Evolutionary conservation across 1,140 invertebrate species (phyloP).

Genomic region (Brachionus rotundiformis): DNA sequence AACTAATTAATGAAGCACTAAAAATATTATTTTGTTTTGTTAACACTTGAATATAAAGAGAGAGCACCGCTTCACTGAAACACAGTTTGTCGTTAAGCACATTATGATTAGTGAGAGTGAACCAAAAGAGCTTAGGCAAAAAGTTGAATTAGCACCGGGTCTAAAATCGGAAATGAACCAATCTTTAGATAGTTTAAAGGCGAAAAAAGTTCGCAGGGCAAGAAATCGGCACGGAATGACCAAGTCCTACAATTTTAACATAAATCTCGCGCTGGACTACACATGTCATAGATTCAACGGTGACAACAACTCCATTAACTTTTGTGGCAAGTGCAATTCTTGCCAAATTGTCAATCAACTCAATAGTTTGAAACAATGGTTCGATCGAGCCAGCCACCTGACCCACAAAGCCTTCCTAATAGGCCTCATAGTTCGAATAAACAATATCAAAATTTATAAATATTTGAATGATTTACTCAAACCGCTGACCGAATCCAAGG

Average conservation of each 20-base stretch:
- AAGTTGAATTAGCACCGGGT: neutral
- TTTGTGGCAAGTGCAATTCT: slow-evolving; percentile 49
- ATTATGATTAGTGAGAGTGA: slow-evolving; percentile 21
- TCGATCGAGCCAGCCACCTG: slow-evolving; percentile 43
- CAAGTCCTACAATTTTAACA: slow-evolving; percentile 23
- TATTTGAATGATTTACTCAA: slow-evolving; percentile 40
- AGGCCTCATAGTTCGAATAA: slow-evolving; percentile 23
- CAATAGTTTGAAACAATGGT: slow-evolving; percentile 41
- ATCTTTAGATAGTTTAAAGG: slow-evolving; percentile 21
- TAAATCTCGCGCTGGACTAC: slow-evolving; percentile 20
- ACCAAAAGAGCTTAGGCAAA: neutral
- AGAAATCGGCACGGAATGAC: slow-evolving; percentile 25
- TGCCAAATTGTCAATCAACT: slow-evolving; percentile 43
- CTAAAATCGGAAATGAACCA: slow-evolving; percentile 4
- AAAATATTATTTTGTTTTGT: slow-evolving; percentile 29
- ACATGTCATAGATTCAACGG: slow-evolving; percentile 42
- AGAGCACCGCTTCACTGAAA: neutral
- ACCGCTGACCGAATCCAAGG: slow-evolving; percentile 37
- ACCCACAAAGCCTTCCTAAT: slow-evolving; percentile 17
- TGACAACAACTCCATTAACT: neutral
- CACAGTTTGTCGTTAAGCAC: slow-evolving; percentile 6
- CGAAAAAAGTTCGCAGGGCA: neutral
- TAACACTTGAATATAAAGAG: slow-evolving; percentile 10
- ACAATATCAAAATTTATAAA: slow-evolving; percentile 35
- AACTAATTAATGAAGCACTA: slow-evolving; percentile 42